phyloP scores from a whole-genome alignment of 1,140 invertebrate species.

The Eriosoma lanigerum region DNA sequence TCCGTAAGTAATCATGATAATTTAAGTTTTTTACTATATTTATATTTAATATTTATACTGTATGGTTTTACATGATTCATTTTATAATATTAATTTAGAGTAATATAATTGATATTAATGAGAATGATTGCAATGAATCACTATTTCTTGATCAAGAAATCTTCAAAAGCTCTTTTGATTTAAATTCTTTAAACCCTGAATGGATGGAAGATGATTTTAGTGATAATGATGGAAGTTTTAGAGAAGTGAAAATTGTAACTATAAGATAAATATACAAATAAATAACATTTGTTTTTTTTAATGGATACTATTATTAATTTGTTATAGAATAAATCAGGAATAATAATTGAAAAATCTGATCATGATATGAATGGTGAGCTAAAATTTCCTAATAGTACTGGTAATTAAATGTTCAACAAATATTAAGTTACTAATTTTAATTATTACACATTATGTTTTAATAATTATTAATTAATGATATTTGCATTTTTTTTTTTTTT shows the following conservation, averaged over 20 bases:
- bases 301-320: background rate
- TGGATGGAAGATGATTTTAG: conserved; percentile 20
- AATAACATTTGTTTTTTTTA: background rate
- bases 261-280: background rate
- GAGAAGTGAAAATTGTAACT: background rate
- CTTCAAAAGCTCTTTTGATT: background rate
- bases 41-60: background rate
- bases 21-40: background rate
- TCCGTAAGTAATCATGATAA: background rate
- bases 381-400: background rate
- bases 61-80: background rate
- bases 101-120: conserved; percentile 2
- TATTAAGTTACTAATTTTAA: too few species aligned
- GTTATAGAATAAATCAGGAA: background rate
- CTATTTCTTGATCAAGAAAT: background rate
- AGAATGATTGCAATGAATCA: background rate
- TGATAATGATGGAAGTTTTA: background rate
- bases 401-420: background rate
- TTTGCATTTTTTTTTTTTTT: background rate
- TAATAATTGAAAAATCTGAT: background rate
- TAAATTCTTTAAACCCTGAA: conserved; percentile 35
- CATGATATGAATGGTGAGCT: background rate
- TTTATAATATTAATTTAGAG: background rate
- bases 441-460: too few species aligned
- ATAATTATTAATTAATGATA: too few species aligned